A percentile compares a stretch with the other conserved stretches of the same genome.
These are phyloP conservation scores for Drosophila neonasuta DNA, from an alignment of 2,888 invertebrate species.

Conservation along the genomic window DNA sequence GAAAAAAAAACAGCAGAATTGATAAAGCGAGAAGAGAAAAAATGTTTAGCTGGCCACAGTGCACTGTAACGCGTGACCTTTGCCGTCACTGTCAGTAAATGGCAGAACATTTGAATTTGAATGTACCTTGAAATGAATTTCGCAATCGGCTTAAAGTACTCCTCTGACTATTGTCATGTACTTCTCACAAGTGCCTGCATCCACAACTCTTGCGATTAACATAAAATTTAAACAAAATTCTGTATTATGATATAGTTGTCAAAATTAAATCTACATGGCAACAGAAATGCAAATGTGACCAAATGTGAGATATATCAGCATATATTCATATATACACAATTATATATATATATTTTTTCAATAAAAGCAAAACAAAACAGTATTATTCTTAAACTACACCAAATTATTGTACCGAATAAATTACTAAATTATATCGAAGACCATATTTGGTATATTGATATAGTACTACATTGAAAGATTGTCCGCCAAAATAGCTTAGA, in stretches of 20 bases:
- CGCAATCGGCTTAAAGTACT: conserved; percentile 34
- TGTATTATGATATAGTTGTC: not conserved
- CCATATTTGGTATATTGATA: no score
- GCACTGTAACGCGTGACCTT: conserved; percentile 53
- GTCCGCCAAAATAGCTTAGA: no score
- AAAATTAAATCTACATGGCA: no score
- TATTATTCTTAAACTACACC: no score
- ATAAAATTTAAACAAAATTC: conserved; percentile 38
- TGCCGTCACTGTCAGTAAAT: conserved; percentile 32
- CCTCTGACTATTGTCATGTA: conserved; percentile 6
- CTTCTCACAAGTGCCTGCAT: conserved; percentile 9
- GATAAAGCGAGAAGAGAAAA: conserved; percentile 29
- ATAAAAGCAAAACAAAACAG: no score
- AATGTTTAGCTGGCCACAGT: conserved; percentile 40
- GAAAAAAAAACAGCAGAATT: not conserved
- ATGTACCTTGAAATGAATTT: conserved; percentile 58
- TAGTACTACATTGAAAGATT: no score
- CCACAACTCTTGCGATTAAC: conserved; percentile 55
- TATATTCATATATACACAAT: no score
- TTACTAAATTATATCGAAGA: no score
- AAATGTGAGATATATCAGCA: no score
- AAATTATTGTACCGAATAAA: no score
- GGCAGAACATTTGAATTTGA: conserved; percentile 60
- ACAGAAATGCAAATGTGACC: no score
- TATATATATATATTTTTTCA: no score